phyloP scores from a whole-genome alignment of 2,113 vertebrate species.

The Tupaia tana region DNA sequence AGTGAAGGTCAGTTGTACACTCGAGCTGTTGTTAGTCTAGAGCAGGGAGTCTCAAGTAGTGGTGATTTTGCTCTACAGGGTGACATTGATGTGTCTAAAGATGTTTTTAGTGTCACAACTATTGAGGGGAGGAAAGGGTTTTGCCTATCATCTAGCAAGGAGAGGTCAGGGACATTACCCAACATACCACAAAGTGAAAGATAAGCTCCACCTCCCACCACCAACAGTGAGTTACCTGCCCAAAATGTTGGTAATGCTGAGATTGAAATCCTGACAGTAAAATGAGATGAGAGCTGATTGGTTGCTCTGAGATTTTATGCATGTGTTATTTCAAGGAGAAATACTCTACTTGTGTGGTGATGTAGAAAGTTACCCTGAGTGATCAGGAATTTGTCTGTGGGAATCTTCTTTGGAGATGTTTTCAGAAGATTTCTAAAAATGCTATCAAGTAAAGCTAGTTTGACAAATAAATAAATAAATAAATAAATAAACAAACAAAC shows the following conservation, averaged over 20 bases:
- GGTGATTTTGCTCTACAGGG: not conserved
- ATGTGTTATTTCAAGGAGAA: not conserved
- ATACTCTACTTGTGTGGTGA: not conserved
- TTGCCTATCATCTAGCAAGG: not conserved
- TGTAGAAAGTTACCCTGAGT: not conserved
- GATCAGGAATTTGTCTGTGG: not conserved
- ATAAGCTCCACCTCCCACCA: fast-evolving
- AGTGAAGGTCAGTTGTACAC: not conserved
- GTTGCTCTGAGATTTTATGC: not conserved
- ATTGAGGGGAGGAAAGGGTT: not conserved
- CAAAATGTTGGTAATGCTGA: not conserved
- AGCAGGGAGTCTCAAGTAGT: not conserved
- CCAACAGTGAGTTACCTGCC: not conserved
- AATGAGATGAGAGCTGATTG: not conserved
- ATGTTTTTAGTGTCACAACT: not conserved
- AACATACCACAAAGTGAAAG: not conserved
- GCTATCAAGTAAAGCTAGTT: not conserved
- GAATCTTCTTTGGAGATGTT: not conserved
- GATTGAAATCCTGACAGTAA: not conserved
- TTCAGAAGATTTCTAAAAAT: not conserved
- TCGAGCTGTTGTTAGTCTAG: not conserved
- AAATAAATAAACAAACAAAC: not conserved
- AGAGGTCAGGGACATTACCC: not conserved
- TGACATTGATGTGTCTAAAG: not conserved
- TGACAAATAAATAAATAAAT: not conserved